A percentile compares a stretch with the other conserved stretches of the same genome.
phyloP scores from a whole-genome alignment of 2,797 vertebrate genomes.

The Sebastolobus alascanus region DNA sequence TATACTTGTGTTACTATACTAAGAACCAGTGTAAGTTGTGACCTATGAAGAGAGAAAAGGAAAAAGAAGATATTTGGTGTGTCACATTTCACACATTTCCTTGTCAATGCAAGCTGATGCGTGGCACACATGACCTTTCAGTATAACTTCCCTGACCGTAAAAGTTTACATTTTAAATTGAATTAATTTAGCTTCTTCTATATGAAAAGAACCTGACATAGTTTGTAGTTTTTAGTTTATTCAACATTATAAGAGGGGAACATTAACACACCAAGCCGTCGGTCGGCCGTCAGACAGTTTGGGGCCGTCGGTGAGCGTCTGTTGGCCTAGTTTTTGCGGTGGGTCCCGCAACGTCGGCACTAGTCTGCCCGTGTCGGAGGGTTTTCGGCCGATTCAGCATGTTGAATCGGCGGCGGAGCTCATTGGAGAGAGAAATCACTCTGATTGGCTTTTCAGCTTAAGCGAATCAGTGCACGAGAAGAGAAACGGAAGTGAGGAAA shows the following conservation, averaged over 20 bases:
- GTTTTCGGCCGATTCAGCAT: too few relatives aligned
- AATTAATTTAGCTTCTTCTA: not conserved
- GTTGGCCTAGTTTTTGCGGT: too few relatives aligned
- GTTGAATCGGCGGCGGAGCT: too few relatives aligned
- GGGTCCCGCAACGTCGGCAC: too few relatives aligned
- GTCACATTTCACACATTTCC: not conserved
- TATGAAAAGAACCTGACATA: not conserved
- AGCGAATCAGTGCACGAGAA: too few relatives aligned
- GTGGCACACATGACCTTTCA: not conserved
- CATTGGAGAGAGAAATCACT: too few relatives aligned
- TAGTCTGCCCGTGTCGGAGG: too few relatives aligned
- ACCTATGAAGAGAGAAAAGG: constrained; percentile 1
- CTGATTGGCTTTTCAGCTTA: too few relatives aligned
- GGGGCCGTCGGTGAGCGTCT: too few relatives aligned
- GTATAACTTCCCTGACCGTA: not conserved
- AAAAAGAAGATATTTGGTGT: not conserved
- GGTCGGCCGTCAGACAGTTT: too few relatives aligned
- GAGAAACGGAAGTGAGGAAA: too few relatives aligned
- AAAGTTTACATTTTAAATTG: not conserved
- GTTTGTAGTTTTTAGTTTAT: not conserved
- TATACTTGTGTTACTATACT: not conserved
- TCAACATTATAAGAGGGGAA: not conserved
- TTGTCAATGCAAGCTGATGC: not conserved
- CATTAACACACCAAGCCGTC: not conserved
- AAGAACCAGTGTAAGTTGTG: not conserved